Evolutionary conservation across 1,140 invertebrate species (phyloP), one percentile per base, ranked within the genome.

Genomic region (Streblospio benedicti): DNA sequence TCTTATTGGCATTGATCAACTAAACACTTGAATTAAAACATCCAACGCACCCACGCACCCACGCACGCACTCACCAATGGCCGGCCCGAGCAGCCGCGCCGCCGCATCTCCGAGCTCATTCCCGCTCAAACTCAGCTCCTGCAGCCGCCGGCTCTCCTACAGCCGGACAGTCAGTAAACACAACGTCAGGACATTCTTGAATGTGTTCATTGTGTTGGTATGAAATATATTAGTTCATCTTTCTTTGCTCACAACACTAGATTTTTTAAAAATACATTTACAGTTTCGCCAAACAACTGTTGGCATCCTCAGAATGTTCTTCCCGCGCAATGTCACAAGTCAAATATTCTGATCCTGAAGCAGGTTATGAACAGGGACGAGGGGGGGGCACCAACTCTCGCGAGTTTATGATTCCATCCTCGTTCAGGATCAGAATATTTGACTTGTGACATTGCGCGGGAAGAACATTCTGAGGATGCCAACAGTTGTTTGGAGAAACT

Each of bases 1-100:
- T 9, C 35, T 38, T 9, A 9, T 38, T 38, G 35, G n/a, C 35
- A 38, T n/a, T n/a, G n/a, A n/a, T n/a, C n/a, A n/a, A n/a, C n/a
- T n/a, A n/a, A n/a, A n/a, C n/a, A n/a, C n/a, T n/a, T n/a, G n/a
- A n/a, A n/a, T n/a, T n/a, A n/a, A 38, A 9, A 38, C 35, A n/a
- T n/a, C 9, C 35, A n/a, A 38, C 35, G 9, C 35, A 38, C 35
- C n/a, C 35, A 38, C 35, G 9, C n/a, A 38, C n/a, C n/a, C 35
- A 38, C 35, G 9, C 35, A n/a, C 5, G 30, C 9, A 53, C 51
- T 56, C 43, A 56, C 53, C 53, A 23, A 56, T n/a, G 23, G 53
- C 53, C 9, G 31, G 53, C 5, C 38, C 32, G 18, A 56, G 18
- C 5, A 38, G 18, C 18, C 12, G 23, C 5, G 31, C 53, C 1